phyloP scores from a whole-genome alignment of 2,113 vertebrate genomes.

The Cololabis saira region DNA sequence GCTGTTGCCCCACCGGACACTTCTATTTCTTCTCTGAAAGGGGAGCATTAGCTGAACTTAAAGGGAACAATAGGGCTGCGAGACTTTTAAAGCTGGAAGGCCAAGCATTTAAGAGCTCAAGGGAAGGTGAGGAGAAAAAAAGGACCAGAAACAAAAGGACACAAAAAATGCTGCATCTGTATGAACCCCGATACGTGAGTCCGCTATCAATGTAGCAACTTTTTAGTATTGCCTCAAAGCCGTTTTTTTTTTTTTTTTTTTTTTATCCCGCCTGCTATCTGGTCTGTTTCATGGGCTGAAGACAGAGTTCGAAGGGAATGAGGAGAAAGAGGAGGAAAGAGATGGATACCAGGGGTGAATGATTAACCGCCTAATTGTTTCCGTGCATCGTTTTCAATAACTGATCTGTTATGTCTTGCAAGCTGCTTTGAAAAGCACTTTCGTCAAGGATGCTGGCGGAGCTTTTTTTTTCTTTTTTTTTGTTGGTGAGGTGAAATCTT shows the following conservation, averaged over 20 bases:
- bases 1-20: slow-evolving; percentile 90
- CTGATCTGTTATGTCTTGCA: slow-evolving; percentile 1
- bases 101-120: slow-evolving; percentile 41
- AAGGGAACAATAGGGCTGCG: slow-evolving; percentile 87
- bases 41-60: slow-evolving; percentile 87
- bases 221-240: slow-evolving; percentile 28
- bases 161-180: slow-evolving; percentile 75
- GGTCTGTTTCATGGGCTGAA: slow-evolving; percentile 17
- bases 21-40: slow-evolving; percentile 93
- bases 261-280: not conserved
- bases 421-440: slow-evolving; percentile 8
- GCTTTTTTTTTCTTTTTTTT: not conserved
- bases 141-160: slow-evolving; percentile 52
- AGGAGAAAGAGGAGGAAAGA: slow-evolving; percentile 11
- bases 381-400: slow-evolving; percentile 5
- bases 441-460: not conserved
- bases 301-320: slow-evolving; percentile 26
- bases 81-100: slow-evolving; percentile 72
- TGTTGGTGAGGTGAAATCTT: not conserved
- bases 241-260: slow-evolving; percentile 12
- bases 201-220: slow-evolving; percentile 9
- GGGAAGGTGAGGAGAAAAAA: slow-evolving; percentile 20
- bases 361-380: slow-evolving; percentile 15
- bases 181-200: slow-evolving; percentile 73
- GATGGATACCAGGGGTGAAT: slow-evolving; percentile 12